Conservation (phyloP, 2,888 invertebrate species). For the Bombylius major region DNA sequence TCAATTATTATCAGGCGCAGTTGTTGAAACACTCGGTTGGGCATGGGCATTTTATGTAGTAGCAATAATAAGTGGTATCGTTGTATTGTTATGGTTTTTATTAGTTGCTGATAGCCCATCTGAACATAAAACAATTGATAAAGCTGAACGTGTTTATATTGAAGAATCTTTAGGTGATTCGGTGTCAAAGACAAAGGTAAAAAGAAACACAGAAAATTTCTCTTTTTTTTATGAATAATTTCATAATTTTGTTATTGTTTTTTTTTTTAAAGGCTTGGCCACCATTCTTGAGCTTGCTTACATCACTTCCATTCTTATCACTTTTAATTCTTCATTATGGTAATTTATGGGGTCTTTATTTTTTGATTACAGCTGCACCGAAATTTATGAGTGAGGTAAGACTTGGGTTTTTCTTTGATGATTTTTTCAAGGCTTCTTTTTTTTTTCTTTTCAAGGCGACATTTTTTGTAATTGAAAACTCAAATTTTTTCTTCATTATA, state of each 20-base stretch:
- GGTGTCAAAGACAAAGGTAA: neutral
- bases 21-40: slow-evolving; percentile 53
- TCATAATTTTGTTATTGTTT: slow-evolving; percentile 3
- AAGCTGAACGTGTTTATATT: slow-evolving; percentile 51
- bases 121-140: slow-evolving; percentile 47
- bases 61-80: slow-evolving; percentile 34
- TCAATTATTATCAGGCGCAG: no score
- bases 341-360: slow-evolving; percentile 63
- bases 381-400: slow-evolving; percentile 53
- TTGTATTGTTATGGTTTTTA: slow-evolving; percentile 48
- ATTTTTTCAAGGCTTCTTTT: no score
- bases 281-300: slow-evolving; percentile 48
- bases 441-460: no score
- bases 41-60: slow-evolving; percentile 54
- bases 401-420: no score
- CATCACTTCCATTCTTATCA: slow-evolving; percentile 57
- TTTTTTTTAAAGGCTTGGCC: slow-evolving; percentile 45
- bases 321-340: slow-evolving; percentile 57
- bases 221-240: neutral
- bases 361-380: slow-evolving; percentile 63
- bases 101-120: slow-evolving; percentile 51
- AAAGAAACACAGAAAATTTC: neutral
- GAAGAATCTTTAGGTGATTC: slow-evolving; percentile 42
- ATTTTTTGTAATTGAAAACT: neutral
- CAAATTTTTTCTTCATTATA: slow-evolving; percentile 3